Percentiles rank a stretch among this genome's conserved stretches.
Conservation (phyloP, 2,113 vertebrate species). For the Alethe castanea region DNA sequence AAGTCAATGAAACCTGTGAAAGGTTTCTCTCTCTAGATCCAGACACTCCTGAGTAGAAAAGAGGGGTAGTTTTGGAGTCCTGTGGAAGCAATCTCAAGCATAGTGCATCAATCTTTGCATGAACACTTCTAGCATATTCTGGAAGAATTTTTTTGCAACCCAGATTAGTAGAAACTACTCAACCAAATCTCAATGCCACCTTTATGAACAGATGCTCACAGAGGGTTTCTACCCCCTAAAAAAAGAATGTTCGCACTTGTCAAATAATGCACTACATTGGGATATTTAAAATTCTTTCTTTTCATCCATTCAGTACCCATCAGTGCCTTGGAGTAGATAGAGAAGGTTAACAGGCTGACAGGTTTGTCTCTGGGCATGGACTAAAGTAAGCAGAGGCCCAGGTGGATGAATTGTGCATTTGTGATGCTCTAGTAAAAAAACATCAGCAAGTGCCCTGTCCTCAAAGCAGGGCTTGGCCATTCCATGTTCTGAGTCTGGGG, state of each 20-base stretch:
- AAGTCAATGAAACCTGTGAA: background rate
- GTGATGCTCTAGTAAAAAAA: background rate
- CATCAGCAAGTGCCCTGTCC: background rate
- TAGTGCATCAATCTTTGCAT: background rate
- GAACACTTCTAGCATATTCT: background rate
- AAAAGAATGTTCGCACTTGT: background rate
- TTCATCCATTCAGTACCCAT: rapidly evolving
- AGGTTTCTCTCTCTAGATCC: background rate
- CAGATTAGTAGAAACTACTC: background rate
- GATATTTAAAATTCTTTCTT: background rate
- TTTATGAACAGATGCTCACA: background rate
- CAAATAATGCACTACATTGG: background rate
- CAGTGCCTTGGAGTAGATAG: background rate
- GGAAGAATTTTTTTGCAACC: background rate
- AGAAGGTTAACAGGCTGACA: background rate
- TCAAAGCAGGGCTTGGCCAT: background rate
- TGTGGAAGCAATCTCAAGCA: background rate
- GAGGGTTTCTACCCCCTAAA: background rate
- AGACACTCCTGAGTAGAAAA: background rate
- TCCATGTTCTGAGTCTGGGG: background rate
- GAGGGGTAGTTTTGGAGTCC: background rate
- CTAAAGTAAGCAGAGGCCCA: background rate
- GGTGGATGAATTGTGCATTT: background rate
- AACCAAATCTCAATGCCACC: background rate
- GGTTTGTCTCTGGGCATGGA: background rate